Conservation (phyloP, 2,797 vertebrate genomes). For the Chaunax sp. region DNA sequence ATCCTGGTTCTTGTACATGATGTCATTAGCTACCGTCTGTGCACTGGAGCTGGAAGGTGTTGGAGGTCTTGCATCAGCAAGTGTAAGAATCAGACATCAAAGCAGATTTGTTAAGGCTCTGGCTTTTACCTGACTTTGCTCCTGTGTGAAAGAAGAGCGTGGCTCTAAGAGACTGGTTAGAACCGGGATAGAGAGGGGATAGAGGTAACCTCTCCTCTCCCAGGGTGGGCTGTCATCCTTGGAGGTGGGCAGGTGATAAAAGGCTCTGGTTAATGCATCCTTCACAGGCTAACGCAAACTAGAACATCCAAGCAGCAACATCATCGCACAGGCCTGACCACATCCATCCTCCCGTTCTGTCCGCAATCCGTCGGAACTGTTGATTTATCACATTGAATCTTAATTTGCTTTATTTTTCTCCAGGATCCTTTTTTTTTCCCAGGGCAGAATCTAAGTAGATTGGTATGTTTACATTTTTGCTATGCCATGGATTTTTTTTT, state of each 20-base stretch:
- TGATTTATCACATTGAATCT: constrained; percentile 47
- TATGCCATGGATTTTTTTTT: constrained; percentile 52
- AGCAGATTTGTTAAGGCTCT: constrained; percentile 65
- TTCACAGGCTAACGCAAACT: constrained; percentile 52
- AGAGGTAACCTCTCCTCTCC: constrained; percentile 38
- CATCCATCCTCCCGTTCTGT: constrained; percentile 42
- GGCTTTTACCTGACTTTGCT: constrained; percentile 68
- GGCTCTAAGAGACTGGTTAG: constrained; percentile 54
- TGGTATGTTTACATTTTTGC: constrained; percentile 54
- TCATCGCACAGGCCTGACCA: constrained; percentile 39
- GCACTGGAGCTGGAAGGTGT: constrained; percentile 54
- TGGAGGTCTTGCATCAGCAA: constrained; percentile 58
- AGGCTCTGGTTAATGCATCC: constrained; percentile 54
- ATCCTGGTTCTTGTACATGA: constrained; percentile 74
- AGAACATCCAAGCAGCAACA: constrained; percentile 46
- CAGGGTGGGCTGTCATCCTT: constrained; percentile 47
- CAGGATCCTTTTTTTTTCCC: constrained; percentile 22
- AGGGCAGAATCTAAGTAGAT: constrained; percentile 54
- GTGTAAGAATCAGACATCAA: constrained; percentile 60
- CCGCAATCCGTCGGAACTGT: constrained; percentile 51
- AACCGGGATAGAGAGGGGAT: constrained; percentile 60
- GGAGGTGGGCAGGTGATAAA: constrained; percentile 14
- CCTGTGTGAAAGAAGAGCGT: constrained; percentile 45
- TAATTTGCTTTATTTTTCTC: constrained; percentile 18
- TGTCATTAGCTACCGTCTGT: constrained; percentile 70